These are phyloP conservation scores for Halichoeres trimaculatus DNA, from an alignment of 2,113 vertebrate species.

Conservation along the genomic window DNA sequence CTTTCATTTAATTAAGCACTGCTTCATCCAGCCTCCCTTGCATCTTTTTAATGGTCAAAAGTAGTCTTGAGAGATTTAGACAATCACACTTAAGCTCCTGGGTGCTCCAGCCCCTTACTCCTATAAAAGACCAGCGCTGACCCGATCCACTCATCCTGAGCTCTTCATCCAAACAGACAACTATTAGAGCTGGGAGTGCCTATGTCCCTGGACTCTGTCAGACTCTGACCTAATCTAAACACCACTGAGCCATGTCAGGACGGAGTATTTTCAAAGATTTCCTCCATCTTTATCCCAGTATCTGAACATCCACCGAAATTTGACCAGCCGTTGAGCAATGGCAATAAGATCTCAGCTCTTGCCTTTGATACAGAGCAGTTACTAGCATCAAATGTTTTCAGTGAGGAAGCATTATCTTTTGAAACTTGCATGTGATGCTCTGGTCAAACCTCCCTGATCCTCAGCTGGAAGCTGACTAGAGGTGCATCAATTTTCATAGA, in stretches of 20 bases:
- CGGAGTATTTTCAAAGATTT: slow-evolving; percentile 22
- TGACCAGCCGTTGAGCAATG: neutral
- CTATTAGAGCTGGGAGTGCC: neutral
- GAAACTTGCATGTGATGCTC: no score
- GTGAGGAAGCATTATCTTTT: no score
- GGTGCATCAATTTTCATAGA: neutral
- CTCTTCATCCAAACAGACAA: slow-evolving; percentile 17
- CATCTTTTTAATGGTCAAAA: neutral
- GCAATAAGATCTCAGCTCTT: no score
- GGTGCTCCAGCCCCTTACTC: neutral
- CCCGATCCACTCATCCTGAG: slow-evolving; percentile 1
- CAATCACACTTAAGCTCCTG: neutral
- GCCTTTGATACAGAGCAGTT: no score
- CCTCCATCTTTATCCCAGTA: neutral
- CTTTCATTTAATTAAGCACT: neutral
- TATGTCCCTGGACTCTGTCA: slow-evolving; percentile 26
- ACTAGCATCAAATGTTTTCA: no score
- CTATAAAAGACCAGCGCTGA: neutral
- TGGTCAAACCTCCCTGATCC: neutral
- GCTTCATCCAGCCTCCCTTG: neutral
- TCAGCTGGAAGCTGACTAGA: neutral
- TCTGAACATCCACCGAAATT: neutral
- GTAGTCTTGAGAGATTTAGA: neutral
- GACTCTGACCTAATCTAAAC: slow-evolving; percentile 21
- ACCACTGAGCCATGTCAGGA: slow-evolving; percentile 7